phyloP scores from a whole-genome alignment of 2,113 vertebrate genomes.

The Hystrix brachyura region DNA sequence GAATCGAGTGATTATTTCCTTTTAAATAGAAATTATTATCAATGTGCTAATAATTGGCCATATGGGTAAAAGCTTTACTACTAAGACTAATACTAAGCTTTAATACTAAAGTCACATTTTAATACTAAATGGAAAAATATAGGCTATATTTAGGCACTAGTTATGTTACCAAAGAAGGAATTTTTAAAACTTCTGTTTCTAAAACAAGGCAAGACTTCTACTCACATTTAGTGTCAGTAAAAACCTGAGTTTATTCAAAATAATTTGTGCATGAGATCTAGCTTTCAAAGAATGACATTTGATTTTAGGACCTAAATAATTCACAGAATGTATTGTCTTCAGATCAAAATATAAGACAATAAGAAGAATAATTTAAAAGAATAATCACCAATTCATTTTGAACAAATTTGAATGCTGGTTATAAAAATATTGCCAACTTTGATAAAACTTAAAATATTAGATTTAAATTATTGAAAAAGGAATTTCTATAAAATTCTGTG shows the following conservation, averaged over 20 bases:
- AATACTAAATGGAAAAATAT: background rate
- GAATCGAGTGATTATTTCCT: background rate
- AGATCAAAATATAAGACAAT: background rate
- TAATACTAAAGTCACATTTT: background rate
- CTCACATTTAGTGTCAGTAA: background rate
- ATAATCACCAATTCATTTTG: background rate
- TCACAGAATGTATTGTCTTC: background rate
- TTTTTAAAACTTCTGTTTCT: background rate
- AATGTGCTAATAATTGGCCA: background rate
- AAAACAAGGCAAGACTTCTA: constrained; percentile 18
- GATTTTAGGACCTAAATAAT: background rate
- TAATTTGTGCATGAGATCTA: background rate
- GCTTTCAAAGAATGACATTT: background rate
- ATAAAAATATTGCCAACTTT: background rate
- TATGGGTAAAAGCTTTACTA: background rate
- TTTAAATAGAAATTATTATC: background rate
- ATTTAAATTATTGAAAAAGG: background rate
- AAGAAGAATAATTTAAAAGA: background rate
- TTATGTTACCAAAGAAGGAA: background rate
- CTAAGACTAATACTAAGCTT: background rate
- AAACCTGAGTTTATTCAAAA: background rate
- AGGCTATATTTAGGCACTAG: background rate
- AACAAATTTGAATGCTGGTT: background rate
- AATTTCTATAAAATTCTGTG: background rate
- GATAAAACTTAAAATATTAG: constrained; percentile 7